A percentile compares a stretch with the other conserved stretches of the same genome.
These are phyloP conservation scores for Solea solea DNA, from an alignment of 2,113 vertebrate species.

Conservation along the genomic window DNA sequence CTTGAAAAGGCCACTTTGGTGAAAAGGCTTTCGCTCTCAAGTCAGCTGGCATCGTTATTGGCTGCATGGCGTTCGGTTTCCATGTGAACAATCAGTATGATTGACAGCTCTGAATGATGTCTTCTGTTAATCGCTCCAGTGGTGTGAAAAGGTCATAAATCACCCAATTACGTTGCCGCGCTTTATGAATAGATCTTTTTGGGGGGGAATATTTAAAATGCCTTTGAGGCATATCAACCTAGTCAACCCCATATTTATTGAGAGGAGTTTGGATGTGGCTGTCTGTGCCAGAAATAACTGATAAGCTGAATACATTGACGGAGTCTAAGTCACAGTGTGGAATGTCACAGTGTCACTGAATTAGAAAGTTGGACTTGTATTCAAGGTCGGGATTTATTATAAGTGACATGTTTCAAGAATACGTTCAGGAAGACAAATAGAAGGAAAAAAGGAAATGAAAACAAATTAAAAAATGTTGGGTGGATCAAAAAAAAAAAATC, in stretches of 20 bases:
- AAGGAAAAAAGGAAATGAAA: constrained; percentile 16
- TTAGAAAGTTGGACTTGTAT: constrained; percentile 43
- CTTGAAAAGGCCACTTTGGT: constrained; percentile 56
- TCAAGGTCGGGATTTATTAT: constrained; percentile 66
- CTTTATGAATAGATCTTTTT: constrained; percentile 78
- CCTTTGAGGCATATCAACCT: constrained; percentile 73
- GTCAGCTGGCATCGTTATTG: constrained; percentile 58
- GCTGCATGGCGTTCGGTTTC: constrained; percentile 67
- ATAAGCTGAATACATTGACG: constrained; percentile 70
- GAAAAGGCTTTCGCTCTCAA: constrained; percentile 51
- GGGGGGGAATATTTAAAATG: constrained; percentile 73
- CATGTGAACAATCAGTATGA: constrained; percentile 80
- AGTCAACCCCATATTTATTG: constrained; percentile 76
- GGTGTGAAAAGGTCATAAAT: constrained; percentile 83
- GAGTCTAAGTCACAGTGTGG: constrained; percentile 55
- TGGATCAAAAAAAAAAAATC: not conserved
- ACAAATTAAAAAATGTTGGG: not conserved
- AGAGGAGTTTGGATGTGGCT: constrained; percentile 50
- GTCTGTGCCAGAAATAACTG: constrained; percentile 70
- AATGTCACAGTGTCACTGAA: constrained; percentile 52
- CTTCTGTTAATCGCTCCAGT: constrained; percentile 80
- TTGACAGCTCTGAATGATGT: constrained; percentile 80
- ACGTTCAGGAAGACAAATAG: constrained; percentile 7
- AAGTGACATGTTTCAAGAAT: constrained; percentile 37
- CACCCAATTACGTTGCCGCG: constrained; percentile 74